Conservation (phyloP, 2,888 invertebrate genomes). For the Pheosia tremula region DNA sequence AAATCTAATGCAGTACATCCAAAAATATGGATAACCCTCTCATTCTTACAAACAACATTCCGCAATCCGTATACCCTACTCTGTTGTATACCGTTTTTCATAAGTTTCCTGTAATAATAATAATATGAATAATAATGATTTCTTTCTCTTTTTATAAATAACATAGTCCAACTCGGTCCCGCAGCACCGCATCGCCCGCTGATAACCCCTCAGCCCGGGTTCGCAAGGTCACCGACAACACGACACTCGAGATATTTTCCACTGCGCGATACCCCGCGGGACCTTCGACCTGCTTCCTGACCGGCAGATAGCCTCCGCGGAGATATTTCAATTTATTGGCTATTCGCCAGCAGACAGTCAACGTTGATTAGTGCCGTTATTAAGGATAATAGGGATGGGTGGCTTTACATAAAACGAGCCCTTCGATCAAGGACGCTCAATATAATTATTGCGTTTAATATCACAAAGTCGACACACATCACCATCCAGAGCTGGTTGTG, state of each 20-base stretch:
- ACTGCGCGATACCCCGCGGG: constrained; percentile 44
- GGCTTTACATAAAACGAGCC: too few species aligned
- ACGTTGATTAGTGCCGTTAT: background rate
- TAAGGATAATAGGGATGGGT: background rate
- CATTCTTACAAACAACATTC: too few species aligned
- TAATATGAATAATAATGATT: too few species aligned
- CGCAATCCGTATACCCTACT: too few species aligned
- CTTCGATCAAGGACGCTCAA: too few species aligned
- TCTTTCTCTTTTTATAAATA: background rate
- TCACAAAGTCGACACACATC: too few species aligned
- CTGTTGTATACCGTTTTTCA: too few species aligned
- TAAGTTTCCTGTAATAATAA: too few species aligned
- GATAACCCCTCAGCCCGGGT: constrained; percentile 25
- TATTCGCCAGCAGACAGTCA: constrained; percentile 1
- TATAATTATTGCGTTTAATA: too few species aligned
- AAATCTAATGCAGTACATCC: too few species aligned
- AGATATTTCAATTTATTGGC: constrained; percentile 55
- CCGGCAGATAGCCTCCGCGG: constrained; percentile 38
- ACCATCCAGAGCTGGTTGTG: too few species aligned
- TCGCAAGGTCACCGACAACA: constrained; percentile 32
- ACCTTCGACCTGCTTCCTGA: constrained; percentile 20
- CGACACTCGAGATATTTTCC: constrained; percentile 37
- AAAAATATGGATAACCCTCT: too few species aligned
- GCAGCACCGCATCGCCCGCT: background rate
- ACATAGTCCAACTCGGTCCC: constrained; percentile 7